phyloP scores from a whole-genome alignment of 2,888 invertebrate genomes.

The Osedax frankpressi region DNA sequence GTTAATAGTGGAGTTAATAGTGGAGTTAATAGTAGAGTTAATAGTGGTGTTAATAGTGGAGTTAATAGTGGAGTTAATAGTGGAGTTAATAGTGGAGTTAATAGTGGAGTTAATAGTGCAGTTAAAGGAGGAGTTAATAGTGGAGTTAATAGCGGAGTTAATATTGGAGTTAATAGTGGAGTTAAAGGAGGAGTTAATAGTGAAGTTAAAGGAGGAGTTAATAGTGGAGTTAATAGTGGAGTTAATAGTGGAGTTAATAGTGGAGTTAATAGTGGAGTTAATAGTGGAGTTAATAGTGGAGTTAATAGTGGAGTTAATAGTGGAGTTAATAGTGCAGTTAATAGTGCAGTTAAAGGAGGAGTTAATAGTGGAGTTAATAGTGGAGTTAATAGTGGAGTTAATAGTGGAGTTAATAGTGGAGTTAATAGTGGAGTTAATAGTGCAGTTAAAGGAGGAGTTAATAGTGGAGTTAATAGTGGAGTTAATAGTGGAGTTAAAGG shows the following conservation, averaged over 20 bases:
- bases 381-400: no score
- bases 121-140: constrained; percentile 12
- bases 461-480: no score
- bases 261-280: constrained; percentile 15
- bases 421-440: no score
- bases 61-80: constrained; percentile 14
- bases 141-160: constrained; percentile 14
- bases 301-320: background rate
- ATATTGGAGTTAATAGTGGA: constrained; percentile 16
- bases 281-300: constrained; percentile 15
- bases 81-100: constrained; percentile 14
- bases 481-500: background rate
- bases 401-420: no score
- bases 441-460: no score
- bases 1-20: constrained; percentile 15
- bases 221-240: constrained; percentile 16
- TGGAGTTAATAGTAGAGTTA: constrained; percentile 14
- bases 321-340: no score
- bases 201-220: constrained; percentile 13
- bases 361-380: no score
- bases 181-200: constrained; percentile 10
- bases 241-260: constrained; percentile 11
- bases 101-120: constrained; percentile 15
- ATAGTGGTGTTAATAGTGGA: constrained; percentile 16
- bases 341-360: no score